Evolutionary conservation across 2,797 vertebrate genomes (phyloP).

Genomic region (Helicolenus hilgendorfi): DNA sequence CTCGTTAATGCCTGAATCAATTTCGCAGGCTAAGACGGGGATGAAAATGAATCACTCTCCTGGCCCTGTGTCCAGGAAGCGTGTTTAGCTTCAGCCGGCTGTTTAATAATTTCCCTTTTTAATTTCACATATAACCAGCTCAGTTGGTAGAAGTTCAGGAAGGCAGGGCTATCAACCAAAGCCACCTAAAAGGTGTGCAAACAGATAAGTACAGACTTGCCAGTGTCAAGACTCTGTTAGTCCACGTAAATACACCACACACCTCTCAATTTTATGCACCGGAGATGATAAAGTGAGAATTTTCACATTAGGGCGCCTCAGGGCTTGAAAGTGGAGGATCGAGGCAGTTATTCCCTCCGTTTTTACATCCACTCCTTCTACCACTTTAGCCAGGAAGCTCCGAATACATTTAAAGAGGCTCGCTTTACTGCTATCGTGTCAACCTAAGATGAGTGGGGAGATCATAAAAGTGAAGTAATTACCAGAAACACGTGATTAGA

Average conservation of each 20-base stretch:
- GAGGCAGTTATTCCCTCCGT: slow-evolving; percentile 40
- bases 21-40: slow-evolving; percentile 45
- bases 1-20: slow-evolving; percentile 42
- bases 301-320: slow-evolving; percentile 61
- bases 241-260: slow-evolving; percentile 70
- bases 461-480: slow-evolving; percentile 88
- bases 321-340: slow-evolving; percentile 66
- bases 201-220: slow-evolving; percentile 78
- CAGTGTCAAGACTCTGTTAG: slow-evolving; percentile 66
- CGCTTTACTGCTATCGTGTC: slow-evolving; percentile 76
- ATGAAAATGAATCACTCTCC: slow-evolving; percentile 55
- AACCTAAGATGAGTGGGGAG: slow-evolving; percentile 64
- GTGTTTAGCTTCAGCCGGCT: slow-evolving; percentile 69
- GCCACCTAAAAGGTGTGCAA: slow-evolving; percentile 78
- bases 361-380: slow-evolving; percentile 10
- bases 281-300: slow-evolving; percentile 70
- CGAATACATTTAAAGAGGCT: slow-evolving; percentile 76
- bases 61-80: slow-evolving; percentile 56
- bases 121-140: slow-evolving; percentile 87
- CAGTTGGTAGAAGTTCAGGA: slow-evolving; percentile 69
- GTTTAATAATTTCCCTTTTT: slow-evolving; percentile 80
- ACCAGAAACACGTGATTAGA: slow-evolving; percentile 89
- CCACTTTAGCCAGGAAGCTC: slow-evolving; percentile 37
- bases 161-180: slow-evolving; percentile 59
- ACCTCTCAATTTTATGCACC: slow-evolving; percentile 79